phyloP scores from a whole-genome alignment of 1,140 invertebrate species.

The Tyrophagus putrescentiae region DNA sequence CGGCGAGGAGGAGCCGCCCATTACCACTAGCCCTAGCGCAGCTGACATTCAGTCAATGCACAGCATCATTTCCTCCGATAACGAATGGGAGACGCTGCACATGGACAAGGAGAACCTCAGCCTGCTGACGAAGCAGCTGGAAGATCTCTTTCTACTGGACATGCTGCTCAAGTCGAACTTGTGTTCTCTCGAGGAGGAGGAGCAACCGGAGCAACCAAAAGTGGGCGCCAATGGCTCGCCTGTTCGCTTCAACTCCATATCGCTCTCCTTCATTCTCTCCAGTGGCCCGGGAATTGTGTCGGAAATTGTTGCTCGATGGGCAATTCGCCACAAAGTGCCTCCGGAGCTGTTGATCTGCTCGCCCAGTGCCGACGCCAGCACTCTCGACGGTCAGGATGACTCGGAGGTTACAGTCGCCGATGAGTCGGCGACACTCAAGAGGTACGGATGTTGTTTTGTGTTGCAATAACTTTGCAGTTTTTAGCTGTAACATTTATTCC shows the following conservation, averaged over 20 bases:
- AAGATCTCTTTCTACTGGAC: conserved; percentile 65
- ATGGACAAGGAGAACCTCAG: conserved; percentile 71
- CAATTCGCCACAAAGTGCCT: conserved; percentile 50
- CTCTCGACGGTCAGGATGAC: conserved; percentile 26
- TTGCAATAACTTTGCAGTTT: conserved; percentile 7
- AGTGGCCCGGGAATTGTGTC: conserved; percentile 61
- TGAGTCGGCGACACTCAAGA: neutral
- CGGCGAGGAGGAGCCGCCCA: neutral
- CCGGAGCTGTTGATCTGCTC: conserved; percentile 37
- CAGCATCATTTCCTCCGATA: conserved; percentile 17
- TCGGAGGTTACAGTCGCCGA: neutral
- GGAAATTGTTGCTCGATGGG: conserved; percentile 64
- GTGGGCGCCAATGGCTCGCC: too few species aligned
- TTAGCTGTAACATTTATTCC: neutral
- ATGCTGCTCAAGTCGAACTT: conserved; percentile 31
- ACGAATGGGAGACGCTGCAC: conserved; percentile 62
- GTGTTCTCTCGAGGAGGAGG: neutral
- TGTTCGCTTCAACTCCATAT: too few species aligned
- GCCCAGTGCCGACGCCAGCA: conserved; percentile 32
- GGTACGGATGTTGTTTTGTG: conserved; percentile 4
- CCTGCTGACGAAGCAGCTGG: conserved; percentile 65
- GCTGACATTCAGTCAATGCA: neutral
- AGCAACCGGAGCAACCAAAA: neutral
- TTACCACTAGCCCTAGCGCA: neutral
- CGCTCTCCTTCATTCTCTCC: conserved; percentile 52